phyloP scores from a whole-genome alignment of 2,797 vertebrate species.

The Propithecus deckenii region DNA sequence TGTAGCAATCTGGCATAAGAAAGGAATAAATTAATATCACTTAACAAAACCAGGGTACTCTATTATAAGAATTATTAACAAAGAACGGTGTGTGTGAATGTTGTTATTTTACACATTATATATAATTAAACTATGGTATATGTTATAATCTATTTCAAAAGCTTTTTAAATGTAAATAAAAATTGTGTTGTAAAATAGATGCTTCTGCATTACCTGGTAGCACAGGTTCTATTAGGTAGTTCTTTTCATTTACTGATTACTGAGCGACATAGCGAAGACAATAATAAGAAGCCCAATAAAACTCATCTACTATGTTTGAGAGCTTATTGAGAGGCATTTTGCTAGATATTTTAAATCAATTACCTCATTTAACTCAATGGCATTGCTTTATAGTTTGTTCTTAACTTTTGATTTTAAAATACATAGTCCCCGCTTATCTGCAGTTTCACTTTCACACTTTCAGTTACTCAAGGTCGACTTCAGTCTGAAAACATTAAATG shows the following conservation, averaged over 20 bases:
- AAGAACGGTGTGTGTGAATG: background rate
- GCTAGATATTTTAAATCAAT: conserved; percentile 1
- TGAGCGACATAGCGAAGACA: background rate
- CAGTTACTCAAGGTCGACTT: background rate
- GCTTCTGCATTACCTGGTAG: background rate
- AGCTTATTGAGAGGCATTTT: background rate
- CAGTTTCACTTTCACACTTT: background rate
- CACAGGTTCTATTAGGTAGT: background rate
- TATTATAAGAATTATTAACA: background rate
- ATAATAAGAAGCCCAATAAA: background rate
- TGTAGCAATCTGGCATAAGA: background rate
- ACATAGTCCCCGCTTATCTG: background rate
- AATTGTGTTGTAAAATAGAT: background rate
- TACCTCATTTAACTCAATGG: background rate
- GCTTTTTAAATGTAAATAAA: conserved; percentile 23
- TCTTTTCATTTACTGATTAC: conserved; percentile 24
- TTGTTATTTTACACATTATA: background rate
- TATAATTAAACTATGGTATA: background rate
- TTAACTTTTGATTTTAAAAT: conserved; percentile 40
- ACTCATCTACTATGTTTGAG: background rate
- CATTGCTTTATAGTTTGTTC: background rate
- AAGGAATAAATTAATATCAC: background rate
- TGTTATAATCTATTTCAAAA: conserved; percentile 10
- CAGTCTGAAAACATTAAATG: background rate
- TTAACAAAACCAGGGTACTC: background rate